Evolutionary conservation across 1,140 invertebrate species (phyloP).

Genomic region (Drosophila parabipectinata): DNA sequence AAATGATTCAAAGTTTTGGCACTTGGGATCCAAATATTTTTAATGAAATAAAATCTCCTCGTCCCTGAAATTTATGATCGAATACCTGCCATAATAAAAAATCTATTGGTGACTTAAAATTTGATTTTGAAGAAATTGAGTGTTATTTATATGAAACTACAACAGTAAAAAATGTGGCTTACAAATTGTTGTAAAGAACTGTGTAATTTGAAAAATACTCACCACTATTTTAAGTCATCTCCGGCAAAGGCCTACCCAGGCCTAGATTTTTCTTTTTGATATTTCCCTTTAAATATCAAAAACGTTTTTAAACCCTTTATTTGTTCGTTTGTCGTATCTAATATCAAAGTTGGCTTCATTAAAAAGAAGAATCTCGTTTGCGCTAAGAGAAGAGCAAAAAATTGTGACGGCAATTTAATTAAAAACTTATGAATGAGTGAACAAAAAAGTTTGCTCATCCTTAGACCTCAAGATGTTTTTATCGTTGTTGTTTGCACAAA

Average conservation of each 20-base stretch:
- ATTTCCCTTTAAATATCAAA: slow-evolving; percentile 23
- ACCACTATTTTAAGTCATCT: neutral
- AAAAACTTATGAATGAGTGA: slow-evolving; percentile 82
- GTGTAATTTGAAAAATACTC: neutral
- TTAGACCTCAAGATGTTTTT: slow-evolving; percentile 79
- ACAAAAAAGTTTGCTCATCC: slow-evolving; percentile 80
- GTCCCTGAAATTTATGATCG: no score
- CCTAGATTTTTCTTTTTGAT: neutral
- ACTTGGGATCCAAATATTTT: no score
- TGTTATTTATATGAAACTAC: no score
- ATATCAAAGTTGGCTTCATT: slow-evolving; percentile 47
- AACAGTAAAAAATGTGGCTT: no score
- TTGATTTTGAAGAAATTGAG: no score
- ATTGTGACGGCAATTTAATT: slow-evolving; percentile 82
- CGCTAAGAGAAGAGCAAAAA: slow-evolving; percentile 38
- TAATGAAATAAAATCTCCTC: no score
- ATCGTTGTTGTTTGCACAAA: slow-evolving; percentile 78
- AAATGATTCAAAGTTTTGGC: no score
- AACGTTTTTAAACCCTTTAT: slow-evolving; percentile 6
- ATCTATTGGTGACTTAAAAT: no score
- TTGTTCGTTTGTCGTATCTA: slow-evolving; percentile 11
- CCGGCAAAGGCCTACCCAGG: neutral
- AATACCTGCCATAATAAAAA: no score
- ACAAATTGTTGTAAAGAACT: no score
- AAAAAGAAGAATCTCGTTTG: slow-evolving; percentile 52